Evolutionary conservation across 2,797 vertebrate genomes (phyloP).

Genomic region (Sarcophilus harrisii): DNA sequence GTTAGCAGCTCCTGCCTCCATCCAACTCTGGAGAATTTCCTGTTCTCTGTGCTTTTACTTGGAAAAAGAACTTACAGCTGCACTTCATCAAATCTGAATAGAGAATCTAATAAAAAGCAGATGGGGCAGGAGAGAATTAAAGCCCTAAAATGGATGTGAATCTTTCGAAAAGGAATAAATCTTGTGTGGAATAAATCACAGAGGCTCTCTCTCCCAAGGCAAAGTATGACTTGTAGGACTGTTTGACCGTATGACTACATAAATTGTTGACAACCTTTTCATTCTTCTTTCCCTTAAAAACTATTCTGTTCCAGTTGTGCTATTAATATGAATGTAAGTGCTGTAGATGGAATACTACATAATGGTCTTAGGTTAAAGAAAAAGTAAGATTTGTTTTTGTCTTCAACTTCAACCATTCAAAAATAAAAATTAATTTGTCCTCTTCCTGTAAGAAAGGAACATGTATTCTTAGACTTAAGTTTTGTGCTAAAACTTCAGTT

Average conservation of each 20-base stretch:
- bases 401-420: background rate
- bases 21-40: slow-evolving; percentile 90
- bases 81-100: slow-evolving; percentile 82
- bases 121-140: background rate
- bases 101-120: slow-evolving; percentile 59
- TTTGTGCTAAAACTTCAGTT: background rate
- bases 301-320: background rate
- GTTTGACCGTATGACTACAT: too few relatives aligned
- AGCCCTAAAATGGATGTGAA: background rate
- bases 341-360: background rate
- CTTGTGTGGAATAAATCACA: background rate
- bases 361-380: background rate
- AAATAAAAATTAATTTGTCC: background rate
- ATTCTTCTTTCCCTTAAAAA: background rate
- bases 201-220: background rate
- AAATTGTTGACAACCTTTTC: background rate
- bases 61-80: slow-evolving; percentile 91
- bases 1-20: slow-evolving; percentile 49
- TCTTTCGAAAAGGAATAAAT: slow-evolving; percentile 5
- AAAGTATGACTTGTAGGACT: background rate
- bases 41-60: slow-evolving; percentile 86
- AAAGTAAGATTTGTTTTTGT: background rate
- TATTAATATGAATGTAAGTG: background rate
- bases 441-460: background rate
- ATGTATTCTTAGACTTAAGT: background rate